Evolutionary conservation across 2,113 vertebrate genomes (phyloP).

Genomic region (Crotalus helleri): DNA sequence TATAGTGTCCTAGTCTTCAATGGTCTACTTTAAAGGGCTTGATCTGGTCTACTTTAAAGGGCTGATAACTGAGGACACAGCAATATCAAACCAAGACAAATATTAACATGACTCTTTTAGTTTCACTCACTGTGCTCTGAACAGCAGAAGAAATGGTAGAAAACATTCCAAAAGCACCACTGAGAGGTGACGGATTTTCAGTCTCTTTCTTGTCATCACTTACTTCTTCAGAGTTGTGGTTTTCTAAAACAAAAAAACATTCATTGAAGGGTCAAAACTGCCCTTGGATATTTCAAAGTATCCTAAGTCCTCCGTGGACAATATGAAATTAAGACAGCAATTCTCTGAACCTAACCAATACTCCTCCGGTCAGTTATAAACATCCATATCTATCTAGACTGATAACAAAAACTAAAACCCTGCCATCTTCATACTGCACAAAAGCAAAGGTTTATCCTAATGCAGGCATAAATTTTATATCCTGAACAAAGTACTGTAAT

Average conservation of each 20-base stretch:
- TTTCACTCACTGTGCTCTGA: conserved; percentile 88
- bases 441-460: background rate
- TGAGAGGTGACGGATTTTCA: conserved; percentile 64
- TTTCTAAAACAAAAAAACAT: conserved; percentile 50
- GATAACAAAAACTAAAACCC: background rate
- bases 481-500: background rate
- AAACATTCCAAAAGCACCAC: conserved; percentile 84
- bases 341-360: background rate
- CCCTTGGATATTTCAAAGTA: background rate
- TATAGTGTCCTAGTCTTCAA: background rate
- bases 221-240: conserved; percentile 32
- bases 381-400: background rate
- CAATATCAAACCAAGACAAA: background rate
- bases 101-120: background rate
- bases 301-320: background rate
- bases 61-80: background rate
- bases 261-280: background rate
- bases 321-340: background rate
- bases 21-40: background rate
- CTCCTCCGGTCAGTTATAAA: background rate
- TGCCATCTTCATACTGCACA: background rate
- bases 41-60: background rate
- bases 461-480: background rate
- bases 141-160: conserved; percentile 88
- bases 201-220: conserved; percentile 17